Evolutionary conservation across 37 sponge, comb jelly and placozoan species (phyloP), one percentile per base, ranked within the genome.

Genomic region (Theonella swinhoei): DNA sequence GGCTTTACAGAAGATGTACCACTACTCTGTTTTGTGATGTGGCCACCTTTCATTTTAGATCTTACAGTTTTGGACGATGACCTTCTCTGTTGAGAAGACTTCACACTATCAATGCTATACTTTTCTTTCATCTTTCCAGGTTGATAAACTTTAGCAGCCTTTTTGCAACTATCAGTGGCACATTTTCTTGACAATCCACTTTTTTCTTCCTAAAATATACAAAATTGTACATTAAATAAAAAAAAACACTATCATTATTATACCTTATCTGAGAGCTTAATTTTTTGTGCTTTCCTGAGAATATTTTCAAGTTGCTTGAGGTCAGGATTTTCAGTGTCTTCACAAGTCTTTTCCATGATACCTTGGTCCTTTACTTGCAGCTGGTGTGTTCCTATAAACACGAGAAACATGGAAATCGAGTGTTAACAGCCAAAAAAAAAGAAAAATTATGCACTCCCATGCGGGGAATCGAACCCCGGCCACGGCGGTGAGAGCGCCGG

Each of bases 381-480:
- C 28, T 40, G 3, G 40, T 2, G 9, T 9, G 42, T 74, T 3
- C 4, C 29, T 40, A 60, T 42, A 80, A 64, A 70, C 68, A 70
- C 8, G 66, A 67, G 66, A 79, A 9, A 14, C 4, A 63, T 35
- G 24, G n/a, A 61, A 61, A 63, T 37, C 8, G 61, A 62, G 29
- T 24, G 7, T 25, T 17, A 64, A 30, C 25, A 61, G 30, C 20
- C 36, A 41, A 75, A 83, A 47, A 66, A 9, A 75, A 83, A 75
- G 75, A 23, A 67, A 68, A 75, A 54, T 17, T 68, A 61, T 34
- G 62, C 30, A 67, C 78, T 90, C 91, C 87, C 91, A 90, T 84
- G 86, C 91, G 83, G 91, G 91, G 91, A 90, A 90, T 90, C 87
- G 91, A 90, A 90, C 91, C 91, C 91, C 82, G 91, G 91, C 91